phyloP scores from a whole-genome alignment of 2,797 vertebrate genomes.

The Pelobates cultripes region DNA sequence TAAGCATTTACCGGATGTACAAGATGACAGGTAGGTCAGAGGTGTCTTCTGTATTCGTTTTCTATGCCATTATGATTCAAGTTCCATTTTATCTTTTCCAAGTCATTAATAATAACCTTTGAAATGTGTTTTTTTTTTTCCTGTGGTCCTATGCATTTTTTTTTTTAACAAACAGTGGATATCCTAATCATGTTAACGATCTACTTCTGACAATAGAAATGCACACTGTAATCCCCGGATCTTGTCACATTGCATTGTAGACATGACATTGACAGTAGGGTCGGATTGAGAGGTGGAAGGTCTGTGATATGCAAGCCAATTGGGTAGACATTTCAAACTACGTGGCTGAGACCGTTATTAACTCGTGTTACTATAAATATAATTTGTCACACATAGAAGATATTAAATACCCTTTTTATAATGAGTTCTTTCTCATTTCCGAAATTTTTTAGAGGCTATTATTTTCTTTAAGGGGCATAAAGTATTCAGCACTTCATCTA shows the following conservation, averaged over 20 bases:
- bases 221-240: neutral
- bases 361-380: neutral
- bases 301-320: constrained; percentile 7
- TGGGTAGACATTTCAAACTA: neutral
- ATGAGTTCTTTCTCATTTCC: neutral
- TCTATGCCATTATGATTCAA: constrained; percentile 66
- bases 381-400: neutral
- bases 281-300: constrained; percentile 11
- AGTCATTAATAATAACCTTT: constrained; percentile 14
- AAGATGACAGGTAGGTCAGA: constrained; percentile 59
- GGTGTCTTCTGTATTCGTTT: constrained; percentile 43
- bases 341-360: neutral
- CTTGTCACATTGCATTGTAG: constrained; percentile 28
- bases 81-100: neutral
- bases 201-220: neutral
- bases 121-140: neutral
- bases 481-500: too few species aligned
- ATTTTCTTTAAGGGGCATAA: neutral
- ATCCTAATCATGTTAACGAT: constrained; percentile 46
- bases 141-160: constrained; percentile 21
- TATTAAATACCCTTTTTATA: neutral
- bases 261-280: neutral
- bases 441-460: neutral
- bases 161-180: constrained; percentile 1
- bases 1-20: constrained; percentile 17